Percentiles rank a stretch among this genome's conserved stretches.
These are phyloP conservation scores for Tineola bisselliella DNA, from an alignment of 2,888 invertebrate species.

Conservation along the genomic window DNA sequence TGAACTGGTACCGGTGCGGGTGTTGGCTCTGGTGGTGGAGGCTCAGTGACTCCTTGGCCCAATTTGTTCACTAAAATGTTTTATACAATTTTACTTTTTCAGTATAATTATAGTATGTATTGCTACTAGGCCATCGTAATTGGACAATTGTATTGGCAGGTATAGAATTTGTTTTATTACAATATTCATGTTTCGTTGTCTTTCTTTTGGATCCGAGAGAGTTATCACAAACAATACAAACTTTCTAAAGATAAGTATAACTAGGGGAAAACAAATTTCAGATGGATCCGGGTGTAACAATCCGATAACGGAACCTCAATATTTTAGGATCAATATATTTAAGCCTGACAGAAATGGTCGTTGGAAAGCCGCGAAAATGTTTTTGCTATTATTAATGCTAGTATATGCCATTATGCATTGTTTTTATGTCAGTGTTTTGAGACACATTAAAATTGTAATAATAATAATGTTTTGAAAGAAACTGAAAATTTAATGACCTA, in stretches of 20 bases:
- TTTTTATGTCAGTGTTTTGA: too few species aligned
- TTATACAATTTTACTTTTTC: too few species aligned
- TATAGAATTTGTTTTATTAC: neutral
- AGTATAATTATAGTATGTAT: too few species aligned
- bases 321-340: slow-evolving; percentile 3
- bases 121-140: too few species aligned
- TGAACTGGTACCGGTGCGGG: slow-evolving; percentile 51
- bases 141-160: too few species aligned
- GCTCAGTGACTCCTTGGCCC: slow-evolving; percentile 61
- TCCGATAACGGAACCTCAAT: neutral
- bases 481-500: too few species aligned
- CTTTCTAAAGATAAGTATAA: neutral
- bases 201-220: neutral
- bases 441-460: too few species aligned
- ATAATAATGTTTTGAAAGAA: too few species aligned
- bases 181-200: too few species aligned
- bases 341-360: neutral
- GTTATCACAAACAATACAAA: neutral
- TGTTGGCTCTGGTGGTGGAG: slow-evolving; percentile 60
- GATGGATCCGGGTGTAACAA: slow-evolving; percentile 1
- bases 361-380: neutral
- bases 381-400: neutral
- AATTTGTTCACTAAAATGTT: slow-evolving; percentile 75
- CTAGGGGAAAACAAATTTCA: neutral
- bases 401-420: too few species aligned